These are phyloP conservation scores for Tenthredo distinguenda DNA, from an alignment of 2,888 invertebrate species.

Conservation along the genomic window DNA sequence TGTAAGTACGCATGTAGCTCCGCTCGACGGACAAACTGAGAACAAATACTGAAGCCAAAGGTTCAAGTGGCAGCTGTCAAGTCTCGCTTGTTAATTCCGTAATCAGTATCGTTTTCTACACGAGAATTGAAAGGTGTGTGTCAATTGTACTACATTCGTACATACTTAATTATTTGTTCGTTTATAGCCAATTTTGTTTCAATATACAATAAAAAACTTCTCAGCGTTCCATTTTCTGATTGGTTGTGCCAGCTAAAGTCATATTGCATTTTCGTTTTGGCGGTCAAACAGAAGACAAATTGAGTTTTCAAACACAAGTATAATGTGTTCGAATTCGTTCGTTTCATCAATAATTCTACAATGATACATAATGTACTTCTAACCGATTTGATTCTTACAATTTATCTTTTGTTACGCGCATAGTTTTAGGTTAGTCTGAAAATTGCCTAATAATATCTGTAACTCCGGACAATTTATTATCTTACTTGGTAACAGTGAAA, in stretches of 20 bases:
- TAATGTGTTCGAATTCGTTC: not conserved
- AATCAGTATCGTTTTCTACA: not conserved
- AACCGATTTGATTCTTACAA: not conserved
- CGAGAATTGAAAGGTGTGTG: not conserved
- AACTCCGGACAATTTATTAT: not conserved
- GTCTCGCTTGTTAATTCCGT: not conserved
- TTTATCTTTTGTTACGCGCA: not conserved
- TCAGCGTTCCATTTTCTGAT: not conserved
- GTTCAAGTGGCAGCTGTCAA: not conserved
- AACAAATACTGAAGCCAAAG: not conserved
- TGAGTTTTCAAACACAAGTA: not conserved
- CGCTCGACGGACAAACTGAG: not conserved
- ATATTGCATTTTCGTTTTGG: slow-evolving; percentile 10
- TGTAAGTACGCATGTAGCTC: not conserved
- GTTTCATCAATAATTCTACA: not conserved
- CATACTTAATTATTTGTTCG: not conserved
- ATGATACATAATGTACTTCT: not conserved
- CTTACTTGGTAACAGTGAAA: not conserved
- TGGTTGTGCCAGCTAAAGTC: not conserved
- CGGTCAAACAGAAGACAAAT: not conserved
- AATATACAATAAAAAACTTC: not conserved
- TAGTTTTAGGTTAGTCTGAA: not conserved
- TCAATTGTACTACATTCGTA: not conserved
- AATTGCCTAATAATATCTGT: not conserved
- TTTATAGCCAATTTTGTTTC: not conserved